These are phyloP conservation scores for Priocnemis perturbator DNA, from an alignment of 2,888 invertebrate species.

Conservation along the genomic window DNA sequence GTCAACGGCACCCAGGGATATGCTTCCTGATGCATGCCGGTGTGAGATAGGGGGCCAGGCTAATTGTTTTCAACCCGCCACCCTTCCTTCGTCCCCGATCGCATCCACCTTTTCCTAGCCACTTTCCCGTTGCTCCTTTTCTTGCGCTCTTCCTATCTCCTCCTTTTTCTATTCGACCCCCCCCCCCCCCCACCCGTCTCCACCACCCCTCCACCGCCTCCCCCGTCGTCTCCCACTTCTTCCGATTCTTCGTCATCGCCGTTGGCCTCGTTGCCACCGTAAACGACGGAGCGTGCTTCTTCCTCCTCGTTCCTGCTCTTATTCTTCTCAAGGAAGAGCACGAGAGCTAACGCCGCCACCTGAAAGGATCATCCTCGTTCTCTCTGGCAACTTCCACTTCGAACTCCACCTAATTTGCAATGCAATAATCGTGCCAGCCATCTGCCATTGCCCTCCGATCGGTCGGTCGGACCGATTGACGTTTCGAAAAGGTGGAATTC, in stretches of 20 bases:
- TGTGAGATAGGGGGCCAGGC: slow-evolving; percentile 46
- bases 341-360: slow-evolving; percentile 6
- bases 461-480: slow-evolving; percentile 5
- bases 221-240: no score
- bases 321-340: background rate
- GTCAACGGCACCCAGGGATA: slow-evolving; percentile 12
- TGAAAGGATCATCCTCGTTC: slow-evolving; percentile 42
- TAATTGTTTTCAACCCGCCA: slow-evolving; percentile 55
- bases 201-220: no score
- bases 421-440: slow-evolving; percentile 40
- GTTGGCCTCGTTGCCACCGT: background rate
- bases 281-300: no score
- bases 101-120: slow-evolving; percentile 7
- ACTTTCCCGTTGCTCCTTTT: slow-evolving; percentile 1
- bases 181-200: no score
- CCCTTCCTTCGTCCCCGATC: slow-evolving; percentile 1
- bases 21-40: slow-evolving; percentile 47
- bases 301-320: background rate
- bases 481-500: slow-evolving; percentile 16
- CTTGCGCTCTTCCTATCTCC: slow-evolving; percentile 5
- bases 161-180: background rate
- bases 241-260: background rate
- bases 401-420: slow-evolving; percentile 46
- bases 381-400: slow-evolving; percentile 19
- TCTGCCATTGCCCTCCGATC: background rate